These are phyloP conservation scores for Caenorhabditis sinica DNA, from an alignment of 2,888 invertebrate species.

Conservation along the genomic window DNA sequence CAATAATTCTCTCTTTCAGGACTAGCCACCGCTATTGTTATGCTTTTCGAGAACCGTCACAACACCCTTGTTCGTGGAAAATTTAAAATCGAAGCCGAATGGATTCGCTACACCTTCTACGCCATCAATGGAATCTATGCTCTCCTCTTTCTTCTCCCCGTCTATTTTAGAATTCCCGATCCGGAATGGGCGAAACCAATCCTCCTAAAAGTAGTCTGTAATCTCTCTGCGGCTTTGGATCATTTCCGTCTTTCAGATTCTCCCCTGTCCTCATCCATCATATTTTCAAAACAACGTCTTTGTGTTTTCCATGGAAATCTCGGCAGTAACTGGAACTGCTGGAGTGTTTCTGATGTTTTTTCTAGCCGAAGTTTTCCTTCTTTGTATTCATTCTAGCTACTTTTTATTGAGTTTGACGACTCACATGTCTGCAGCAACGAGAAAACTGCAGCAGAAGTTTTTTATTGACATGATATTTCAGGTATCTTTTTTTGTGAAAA, in stretches of 20 bases:
- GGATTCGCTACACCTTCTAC: slow-evolving; percentile 57
- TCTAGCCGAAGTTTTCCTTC: slow-evolving; percentile 22
- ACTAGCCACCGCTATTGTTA: slow-evolving; percentile 54
- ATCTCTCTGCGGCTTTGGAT: background rate
- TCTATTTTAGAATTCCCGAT: slow-evolving; percentile 60
- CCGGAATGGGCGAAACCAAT: slow-evolving; percentile 46
- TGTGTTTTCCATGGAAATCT: slow-evolving; percentile 55
- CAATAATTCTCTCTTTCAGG: slow-evolving; percentile 21
- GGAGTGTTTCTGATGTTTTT: slow-evolving; percentile 49
- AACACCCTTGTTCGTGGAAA: slow-evolving; percentile 57
- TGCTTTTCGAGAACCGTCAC: slow-evolving; percentile 64
- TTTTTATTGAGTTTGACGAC: slow-evolving; percentile 43
- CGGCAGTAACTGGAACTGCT: slow-evolving; percentile 43
- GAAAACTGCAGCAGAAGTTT: slow-evolving; percentile 56
- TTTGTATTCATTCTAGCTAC: slow-evolving; percentile 55
- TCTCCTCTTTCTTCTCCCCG: slow-evolving; percentile 49
- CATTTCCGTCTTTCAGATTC: slow-evolving; percentile 25
- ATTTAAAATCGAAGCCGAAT: slow-evolving; percentile 59
- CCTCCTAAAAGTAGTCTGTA: slow-evolving; percentile 57
- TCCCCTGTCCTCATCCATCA: slow-evolving; percentile 61
- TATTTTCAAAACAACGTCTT: slow-evolving; percentile 52
- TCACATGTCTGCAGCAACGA: slow-evolving; percentile 45
- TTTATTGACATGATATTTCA: slow-evolving; percentile 61
- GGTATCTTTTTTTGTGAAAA: no score
- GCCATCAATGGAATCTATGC: slow-evolving; percentile 51